These are phyloP conservation scores for Sinocyclocheilus rhinocerous DNA, from an alignment of 2,113 vertebrate species.

Conservation along the genomic window DNA sequence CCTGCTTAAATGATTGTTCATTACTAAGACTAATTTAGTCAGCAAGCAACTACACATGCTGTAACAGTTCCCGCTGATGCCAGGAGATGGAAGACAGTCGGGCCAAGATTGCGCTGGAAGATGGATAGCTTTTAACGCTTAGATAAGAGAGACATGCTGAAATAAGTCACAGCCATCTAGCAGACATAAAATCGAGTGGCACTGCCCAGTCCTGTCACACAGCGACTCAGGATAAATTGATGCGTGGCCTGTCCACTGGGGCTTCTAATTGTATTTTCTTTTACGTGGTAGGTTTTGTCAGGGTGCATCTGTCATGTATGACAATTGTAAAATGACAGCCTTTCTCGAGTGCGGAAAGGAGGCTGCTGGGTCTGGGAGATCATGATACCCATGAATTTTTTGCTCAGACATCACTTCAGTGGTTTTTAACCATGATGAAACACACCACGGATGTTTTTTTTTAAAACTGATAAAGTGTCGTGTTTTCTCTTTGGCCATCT, in stretches of 20 bases:
- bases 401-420: conserved; percentile 73
- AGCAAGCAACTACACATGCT: conserved; percentile 53
- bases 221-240: conserved; percentile 74
- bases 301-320: conserved; percentile 75
- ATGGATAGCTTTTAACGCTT: conserved; percentile 59
- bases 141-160: conserved; percentile 63
- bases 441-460: not conserved
- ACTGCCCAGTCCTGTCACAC: conserved; percentile 68
- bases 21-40: conserved; percentile 68
- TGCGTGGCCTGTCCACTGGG: conserved; percentile 74
- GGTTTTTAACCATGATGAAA: conserved; percentile 55
- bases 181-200: conserved; percentile 58
- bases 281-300: conserved; percentile 74
- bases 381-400: conserved; percentile 63
- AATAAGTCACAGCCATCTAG: conserved; percentile 59
- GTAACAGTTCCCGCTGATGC: conserved; percentile 52
- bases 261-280: conserved; percentile 80
- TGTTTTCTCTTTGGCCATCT: conserved; percentile 9
- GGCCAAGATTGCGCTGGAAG: conserved; percentile 54
- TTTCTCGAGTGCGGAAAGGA: conserved; percentile 66
- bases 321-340: conserved; percentile 76
- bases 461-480: conserved; percentile 32
- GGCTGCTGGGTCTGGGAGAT: conserved; percentile 62
- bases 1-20: conserved; percentile 74
- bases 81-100: conserved; percentile 63